These are phyloP conservation scores for Charina bottae DNA, from an alignment of 2,113 vertebrate species.

Conservation along the genomic window DNA sequence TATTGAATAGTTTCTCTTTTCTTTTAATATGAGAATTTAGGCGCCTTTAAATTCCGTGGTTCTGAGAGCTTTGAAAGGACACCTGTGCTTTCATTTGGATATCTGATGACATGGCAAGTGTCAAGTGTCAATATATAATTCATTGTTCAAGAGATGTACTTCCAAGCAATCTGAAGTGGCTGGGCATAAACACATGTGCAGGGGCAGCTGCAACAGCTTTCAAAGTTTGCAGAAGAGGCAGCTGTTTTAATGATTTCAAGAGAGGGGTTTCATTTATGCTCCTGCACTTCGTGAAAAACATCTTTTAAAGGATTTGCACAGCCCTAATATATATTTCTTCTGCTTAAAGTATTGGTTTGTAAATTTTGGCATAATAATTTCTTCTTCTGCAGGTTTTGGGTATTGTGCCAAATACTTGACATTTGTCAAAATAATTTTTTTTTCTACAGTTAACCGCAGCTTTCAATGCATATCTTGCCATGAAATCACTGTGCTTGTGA, in stretches of 20 bases:
- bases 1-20: background rate
- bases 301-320: background rate
- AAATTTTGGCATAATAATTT: background rate
- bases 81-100: background rate
- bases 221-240: background rate
- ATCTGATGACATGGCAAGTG: background rate
- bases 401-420: background rate
- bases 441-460: background rate
- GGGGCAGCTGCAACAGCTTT: background rate
- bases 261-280: background rate
- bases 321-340: background rate
- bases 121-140: background rate
- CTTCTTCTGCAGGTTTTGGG: background rate
- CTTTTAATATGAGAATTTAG: background rate
- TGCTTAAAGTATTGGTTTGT: background rate
- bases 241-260: background rate
- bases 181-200: background rate
- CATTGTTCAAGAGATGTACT: background rate
- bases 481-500: background rate
- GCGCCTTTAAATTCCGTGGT: background rate
- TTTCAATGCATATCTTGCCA: background rate
- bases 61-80: background rate
- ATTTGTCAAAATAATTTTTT: background rate
- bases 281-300: background rate
- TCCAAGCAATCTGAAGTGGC: background rate